Conservation (phyloP, 2,797 vertebrate species). For the Tinamus major region DNA sequence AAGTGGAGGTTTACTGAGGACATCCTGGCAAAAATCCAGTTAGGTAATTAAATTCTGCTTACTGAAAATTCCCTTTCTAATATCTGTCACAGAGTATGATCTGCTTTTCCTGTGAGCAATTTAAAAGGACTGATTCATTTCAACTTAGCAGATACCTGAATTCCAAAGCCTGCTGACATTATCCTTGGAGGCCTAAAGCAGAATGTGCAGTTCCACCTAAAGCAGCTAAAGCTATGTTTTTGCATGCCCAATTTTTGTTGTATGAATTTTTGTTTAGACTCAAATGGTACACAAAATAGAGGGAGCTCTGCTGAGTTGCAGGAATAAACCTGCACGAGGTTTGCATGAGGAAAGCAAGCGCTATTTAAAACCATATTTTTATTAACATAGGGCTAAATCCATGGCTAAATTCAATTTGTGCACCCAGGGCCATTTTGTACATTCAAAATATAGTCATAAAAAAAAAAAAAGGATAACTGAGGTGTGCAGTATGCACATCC, state of each 20-base stretch:
- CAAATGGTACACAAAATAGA: background rate
- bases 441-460: background rate
- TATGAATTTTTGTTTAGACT: background rate
- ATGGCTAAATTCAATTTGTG: background rate
- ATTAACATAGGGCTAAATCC: background rate
- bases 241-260: background rate
- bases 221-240: background rate
- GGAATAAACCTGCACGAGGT: background rate
- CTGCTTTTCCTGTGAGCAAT: background rate
- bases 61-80: conserved; percentile 8
- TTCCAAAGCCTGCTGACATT: conserved; percentile 21
- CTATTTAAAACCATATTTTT: background rate
- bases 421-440: background rate
- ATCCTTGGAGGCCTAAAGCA: background rate
- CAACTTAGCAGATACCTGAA: background rate
- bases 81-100: background rate
- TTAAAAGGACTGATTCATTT: conserved; percentile 11
- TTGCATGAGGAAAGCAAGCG: background rate
- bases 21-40: background rate
- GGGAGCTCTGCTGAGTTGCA: background rate
- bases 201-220: background rate
- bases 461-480: background rate
- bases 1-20: background rate
- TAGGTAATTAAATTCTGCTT: conserved; percentile 36
- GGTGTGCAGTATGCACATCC: background rate